Evolutionary conservation across 2,888 invertebrate species (phyloP).

Genomic region (Drosophila neonasuta): DNA sequence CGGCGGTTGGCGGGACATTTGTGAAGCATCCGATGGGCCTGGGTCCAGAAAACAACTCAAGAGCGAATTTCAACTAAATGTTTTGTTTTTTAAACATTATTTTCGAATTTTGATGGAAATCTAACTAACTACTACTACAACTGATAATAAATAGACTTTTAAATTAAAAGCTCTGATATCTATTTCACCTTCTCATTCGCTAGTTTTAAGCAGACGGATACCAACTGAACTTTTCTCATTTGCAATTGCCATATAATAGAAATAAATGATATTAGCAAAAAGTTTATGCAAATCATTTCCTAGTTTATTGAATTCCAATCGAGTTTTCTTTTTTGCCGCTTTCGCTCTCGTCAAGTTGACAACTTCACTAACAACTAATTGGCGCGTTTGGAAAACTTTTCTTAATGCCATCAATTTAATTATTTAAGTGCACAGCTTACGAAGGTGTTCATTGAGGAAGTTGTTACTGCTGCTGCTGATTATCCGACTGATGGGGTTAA

Average conservation of each 20-base stretch:
- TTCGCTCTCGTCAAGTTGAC: slow-evolving; percentile 4
- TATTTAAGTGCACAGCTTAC: slow-evolving; percentile 8
- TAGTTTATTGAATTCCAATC: slow-evolving; percentile 18
- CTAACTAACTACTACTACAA: background rate
- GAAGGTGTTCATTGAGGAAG: slow-evolving; percentile 1
- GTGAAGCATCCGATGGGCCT: slow-evolving; percentile 2
- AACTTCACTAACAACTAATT: slow-evolving; percentile 25
- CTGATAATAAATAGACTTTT: background rate
- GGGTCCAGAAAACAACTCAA: slow-evolving; percentile 31
- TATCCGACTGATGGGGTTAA: slow-evolving; percentile 1
- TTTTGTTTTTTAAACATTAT: background rate
- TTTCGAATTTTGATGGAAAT: background rate
- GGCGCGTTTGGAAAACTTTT: slow-evolving; percentile 23
- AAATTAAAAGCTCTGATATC: background rate
- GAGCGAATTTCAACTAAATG: slow-evolving; percentile 14
- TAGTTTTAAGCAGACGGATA: background rate
- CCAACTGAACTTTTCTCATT: slow-evolving; percentile 11
- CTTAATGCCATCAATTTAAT: slow-evolving; percentile 22
- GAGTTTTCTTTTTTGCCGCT: background rate
- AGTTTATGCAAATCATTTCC: slow-evolving; percentile 25
- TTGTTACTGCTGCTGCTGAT: background rate
- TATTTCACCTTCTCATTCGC: background rate
- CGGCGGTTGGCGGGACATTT: slow-evolving; percentile 49
- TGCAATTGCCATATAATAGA: background rate
- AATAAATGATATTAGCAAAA: slow-evolving; percentile 18